These are phyloP conservation scores for Malurus melanocephalus DNA, from an alignment of 2,113 vertebrate species.

Conservation along the genomic window DNA sequence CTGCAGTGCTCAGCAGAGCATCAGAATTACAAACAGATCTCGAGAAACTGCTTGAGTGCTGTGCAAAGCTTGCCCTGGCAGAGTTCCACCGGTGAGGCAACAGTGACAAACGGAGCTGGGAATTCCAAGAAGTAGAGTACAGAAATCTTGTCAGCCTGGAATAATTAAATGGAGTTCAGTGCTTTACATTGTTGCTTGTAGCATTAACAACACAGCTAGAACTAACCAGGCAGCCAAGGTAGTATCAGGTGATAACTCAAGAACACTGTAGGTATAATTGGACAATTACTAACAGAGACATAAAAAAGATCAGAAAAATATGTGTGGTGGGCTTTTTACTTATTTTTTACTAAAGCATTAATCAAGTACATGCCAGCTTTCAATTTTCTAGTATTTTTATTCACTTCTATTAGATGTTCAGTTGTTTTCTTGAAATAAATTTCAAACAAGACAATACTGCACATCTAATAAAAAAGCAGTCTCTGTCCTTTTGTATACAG, in stretches of 20 bases:
- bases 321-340: fast-evolving
- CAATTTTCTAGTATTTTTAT: background rate
- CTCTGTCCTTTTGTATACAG: background rate
- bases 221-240: background rate
- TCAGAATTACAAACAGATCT: background rate
- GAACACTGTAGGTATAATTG: background rate
- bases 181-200: background rate
- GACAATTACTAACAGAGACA: background rate
- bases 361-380: background rate
- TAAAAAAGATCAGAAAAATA: background rate
- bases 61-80: background rate
- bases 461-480: background rate
- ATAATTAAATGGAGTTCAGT: background rate
- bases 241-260: background rate
- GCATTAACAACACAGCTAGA: background rate
- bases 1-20: background rate
- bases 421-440: background rate
- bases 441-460: background rate
- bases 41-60: background rate
- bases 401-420: background rate
- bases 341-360: background rate
- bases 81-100: background rate
- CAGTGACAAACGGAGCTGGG: background rate
- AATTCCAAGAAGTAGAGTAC: background rate
- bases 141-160: background rate